Base-by-base conservation (phyloP, 2,888 invertebrate species). In the Galerucella calmariensis region DNA sequence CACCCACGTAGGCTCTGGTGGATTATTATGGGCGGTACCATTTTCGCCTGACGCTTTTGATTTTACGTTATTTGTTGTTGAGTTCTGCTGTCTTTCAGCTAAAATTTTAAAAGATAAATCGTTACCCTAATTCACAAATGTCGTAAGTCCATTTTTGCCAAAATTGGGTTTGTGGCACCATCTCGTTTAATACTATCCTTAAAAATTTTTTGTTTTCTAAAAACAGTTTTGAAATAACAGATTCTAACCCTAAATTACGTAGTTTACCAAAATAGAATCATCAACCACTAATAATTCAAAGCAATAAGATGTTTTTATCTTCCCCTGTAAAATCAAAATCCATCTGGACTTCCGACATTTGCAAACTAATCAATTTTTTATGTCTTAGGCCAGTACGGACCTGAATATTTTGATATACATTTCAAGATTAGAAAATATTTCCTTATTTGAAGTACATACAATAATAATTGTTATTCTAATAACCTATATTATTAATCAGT, bases 1-100 rank as follows among this genome's bases (percentile, higher is more conserved):
- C 76, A 99, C 98, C 99, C 99, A 99, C 1, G 99, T 99, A 67
- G 97, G 96, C 84, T 97, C 97, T 0, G 94, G 89, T 87, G 93
- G 89, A 80, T 90, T 81, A 80, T 87, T 81, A 80, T 87, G 87
- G 62, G 86, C 81, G 59, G 85, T 87, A 68, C 89, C 89, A 86
- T 90, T 90, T 77, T 90, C 90, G 59, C 88, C 88, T 77, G 89
- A 85, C 75, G 88, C 88, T 90, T 91, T 92, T 82, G 90, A 90
- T 82, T 92, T 90, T 66, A 86, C 82, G 82, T 86, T 87, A 78
- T 87, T 87, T 74, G 85, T 84, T 75, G 92, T 88, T 76, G 92
- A 91, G 86, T 91, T 93, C 85, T 93, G 93, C 87, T 92, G 94
- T 85, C 94, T 90, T 88, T 94, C 94, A 82, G 94, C 94, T 94